Base-by-base conservation (phyloP, 2,797 vertebrate genomes). In the Gallinago solitaria region DNA sequence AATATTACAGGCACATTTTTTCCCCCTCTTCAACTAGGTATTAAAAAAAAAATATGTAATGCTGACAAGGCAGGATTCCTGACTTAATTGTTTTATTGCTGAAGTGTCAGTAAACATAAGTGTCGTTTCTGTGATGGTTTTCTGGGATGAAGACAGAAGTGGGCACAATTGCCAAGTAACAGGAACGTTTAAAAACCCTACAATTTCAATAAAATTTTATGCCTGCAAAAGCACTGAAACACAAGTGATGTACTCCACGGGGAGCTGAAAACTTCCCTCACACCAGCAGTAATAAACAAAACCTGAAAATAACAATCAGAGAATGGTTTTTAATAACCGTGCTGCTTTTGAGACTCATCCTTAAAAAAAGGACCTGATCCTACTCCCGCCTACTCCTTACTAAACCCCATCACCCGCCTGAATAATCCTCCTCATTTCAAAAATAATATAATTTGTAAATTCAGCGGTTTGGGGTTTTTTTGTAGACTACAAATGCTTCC, bases 381-480 rank as follows among this genome's bases (percentile, higher is more conserved):
- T 53, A 10, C 35, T 59, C 57, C 17, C 14, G 0, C 33, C 18
- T 20, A 12, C 60, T 73, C 45, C 3, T 20, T 30, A 47, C 61
- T 19, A 32, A 85, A 57, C 17, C 45, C 54, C 53, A 12, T 14
- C 27, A 73, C 14, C 24, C 41, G 57, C 32, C 43, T 19, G 41
- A 61, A 53, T 6, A 63, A 77, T 28, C 51, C 56, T 9, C 3
- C 27, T 37, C 9, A 30, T 45, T 57, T 28, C 1, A 19, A 59
- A 20, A 51, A 6, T 5, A 13, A 61, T 0, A 6, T 17, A 7
- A 51, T 4, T n/a, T 33, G 7, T 51, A 12, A 60, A 56, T 24
- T 45, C 70, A 56, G 25, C 9, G 23, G 23, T 12, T 47, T 21
- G 11, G n/a, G 54, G 3, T 11, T 10, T 47, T 50, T 60, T 32